Evolutionary conservation across 2,113 vertebrate genomes (phyloP), one percentile per base, ranked within the genome.

Genomic region (Parotia lawesii): DNA sequence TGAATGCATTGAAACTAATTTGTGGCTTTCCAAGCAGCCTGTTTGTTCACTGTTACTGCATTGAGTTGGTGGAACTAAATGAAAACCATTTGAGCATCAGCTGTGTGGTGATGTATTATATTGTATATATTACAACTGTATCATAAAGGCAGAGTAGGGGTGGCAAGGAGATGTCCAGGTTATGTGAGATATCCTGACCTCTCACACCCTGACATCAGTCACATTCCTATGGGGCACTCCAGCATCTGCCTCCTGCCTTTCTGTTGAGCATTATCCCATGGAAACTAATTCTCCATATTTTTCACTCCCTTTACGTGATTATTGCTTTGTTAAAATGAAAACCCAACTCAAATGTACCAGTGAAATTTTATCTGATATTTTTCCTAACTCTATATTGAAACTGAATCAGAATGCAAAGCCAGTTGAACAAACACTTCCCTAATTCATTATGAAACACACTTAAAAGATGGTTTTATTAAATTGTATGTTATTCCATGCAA

Each of bases 391-490:
- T 45, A 19, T 40, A 44, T 37, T 51, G 66, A 72, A 82, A 75
- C 15, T 27, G 54, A 89, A 66, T 76, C 87, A 70, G 60, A 85
- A 87, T 87, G 71, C 87, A 87, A 93, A 85, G 60, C 56, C 19
- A 9, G 35, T 89, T 62, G 74, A 91, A 94, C 29, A 87, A 91
- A 58, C 44, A 40, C 6, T 2, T 79, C 15, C 35, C 54, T 44
- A 70, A 80, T 80, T 70, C 74, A 95, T 85, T 62, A 73, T 15
- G 47, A 89, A 89, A 27, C 50, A n/a, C 27, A 17, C 24, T 93
- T 64, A 58, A 66, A 82, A 79, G 70, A 82, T 51, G 81, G 28
- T 73, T 87, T 89, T 89, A 85, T 87, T 93, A 80, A 95, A 94
- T 95, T 87, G 73, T 48, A 85, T 42, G 66, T 91, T 94, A 76